phyloP scores from a whole-genome alignment of 2,797 vertebrate species.

The Sebastes minor region DNA sequence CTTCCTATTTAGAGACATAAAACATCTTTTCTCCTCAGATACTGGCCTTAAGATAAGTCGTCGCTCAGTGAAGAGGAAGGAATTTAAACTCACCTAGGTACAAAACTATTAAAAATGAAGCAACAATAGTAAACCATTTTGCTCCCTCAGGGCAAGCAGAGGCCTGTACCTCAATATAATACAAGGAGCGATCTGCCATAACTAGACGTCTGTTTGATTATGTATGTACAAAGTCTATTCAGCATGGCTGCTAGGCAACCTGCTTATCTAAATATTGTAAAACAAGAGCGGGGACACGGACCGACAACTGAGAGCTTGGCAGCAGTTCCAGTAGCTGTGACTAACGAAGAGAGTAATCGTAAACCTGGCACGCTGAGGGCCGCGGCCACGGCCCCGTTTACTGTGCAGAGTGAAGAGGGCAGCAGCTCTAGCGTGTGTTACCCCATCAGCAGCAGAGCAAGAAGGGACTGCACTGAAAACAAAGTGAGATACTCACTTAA shows the following conservation, averaged over 20 bases:
- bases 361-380: constrained; percentile 29
- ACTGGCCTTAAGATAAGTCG: constrained; percentile 48
- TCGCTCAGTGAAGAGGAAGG: not conserved
- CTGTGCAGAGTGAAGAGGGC: not conserved
- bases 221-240: constrained; percentile 69
- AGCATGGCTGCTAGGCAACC: constrained; percentile 66
- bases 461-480: not conserved
- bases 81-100: constrained; percentile 14
- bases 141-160: constrained; percentile 30
- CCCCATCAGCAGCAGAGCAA: not conserved
- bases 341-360: constrained; percentile 37
- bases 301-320: constrained; percentile 45
- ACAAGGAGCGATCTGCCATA: constrained; percentile 33
- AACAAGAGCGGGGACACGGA: constrained; percentile 57
- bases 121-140: constrained; percentile 12
- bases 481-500: not conserved
- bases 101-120: constrained; percentile 19
- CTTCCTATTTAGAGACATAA: constrained; percentile 65
- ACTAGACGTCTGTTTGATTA: constrained; percentile 60
- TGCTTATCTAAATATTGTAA: constrained; percentile 81
- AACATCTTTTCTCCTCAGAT: constrained; percentile 55
- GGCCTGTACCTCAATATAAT: constrained; percentile 44
- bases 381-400: constrained; percentile 4
- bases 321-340: constrained; percentile 52
- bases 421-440: not conserved